Evolutionary conservation across 2,888 invertebrate species (phyloP).

Genomic region (Napeogenes inachia): DNA sequence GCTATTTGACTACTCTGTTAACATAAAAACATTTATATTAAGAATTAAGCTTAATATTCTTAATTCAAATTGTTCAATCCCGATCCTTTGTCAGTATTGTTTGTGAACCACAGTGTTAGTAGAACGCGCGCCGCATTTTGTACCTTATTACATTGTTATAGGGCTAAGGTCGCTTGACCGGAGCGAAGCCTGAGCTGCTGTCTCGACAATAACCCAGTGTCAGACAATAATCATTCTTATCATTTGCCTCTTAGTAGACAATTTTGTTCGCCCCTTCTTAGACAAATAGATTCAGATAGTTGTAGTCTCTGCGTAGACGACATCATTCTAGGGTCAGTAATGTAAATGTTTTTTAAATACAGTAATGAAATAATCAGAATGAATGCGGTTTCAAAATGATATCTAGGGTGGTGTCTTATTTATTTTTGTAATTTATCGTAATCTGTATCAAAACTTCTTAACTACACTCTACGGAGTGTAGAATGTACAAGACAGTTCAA

Average conservation of each 20-base stretch:
- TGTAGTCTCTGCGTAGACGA: conserved; percentile 23
- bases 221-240: conserved; percentile 75
- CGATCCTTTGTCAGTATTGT: conserved; percentile 13
- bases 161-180: conserved; percentile 44
- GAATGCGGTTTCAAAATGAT: background rate
- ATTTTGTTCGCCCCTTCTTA: conserved; percentile 43
- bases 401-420: conserved; percentile 10
- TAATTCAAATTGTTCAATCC: background rate
- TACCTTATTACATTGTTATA: conserved; percentile 21
- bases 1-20: conserved; percentile 9
- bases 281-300: conserved; percentile 32
- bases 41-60: background rate
- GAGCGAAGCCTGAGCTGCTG: conserved; percentile 66
- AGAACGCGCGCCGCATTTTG: conserved; percentile 42
- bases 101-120: conserved; percentile 31
- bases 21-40: background rate
- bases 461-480: background rate
- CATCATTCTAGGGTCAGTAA: conserved; percentile 23
- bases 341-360: conserved; percentile 13
- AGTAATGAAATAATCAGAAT: background rate
- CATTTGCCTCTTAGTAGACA: conserved; percentile 62
- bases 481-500: conserved; percentile 13
- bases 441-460: background rate
- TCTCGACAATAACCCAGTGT: conserved; percentile 78
- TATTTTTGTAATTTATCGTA: background rate